phyloP scores from a whole-genome alignment of 2,113 vertebrate genomes.

The Ailuropoda melanoleuca region DNA sequence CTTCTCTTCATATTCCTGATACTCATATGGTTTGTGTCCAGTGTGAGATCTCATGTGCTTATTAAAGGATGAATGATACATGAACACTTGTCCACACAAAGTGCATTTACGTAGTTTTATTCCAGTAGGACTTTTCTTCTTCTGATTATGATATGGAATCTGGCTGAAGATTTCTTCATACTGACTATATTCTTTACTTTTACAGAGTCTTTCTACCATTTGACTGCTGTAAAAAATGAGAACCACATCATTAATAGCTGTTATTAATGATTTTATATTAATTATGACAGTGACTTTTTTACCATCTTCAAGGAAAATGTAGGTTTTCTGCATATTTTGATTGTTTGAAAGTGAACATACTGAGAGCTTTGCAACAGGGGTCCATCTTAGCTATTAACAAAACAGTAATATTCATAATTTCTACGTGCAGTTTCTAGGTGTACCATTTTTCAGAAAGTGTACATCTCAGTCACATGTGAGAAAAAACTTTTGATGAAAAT shows the following conservation, averaged over 20 bases:
- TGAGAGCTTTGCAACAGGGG: not conserved
- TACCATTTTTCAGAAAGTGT: not conserved
- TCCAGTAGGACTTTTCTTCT: conserved; percentile 37
- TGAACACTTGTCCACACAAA: conserved; percentile 45
- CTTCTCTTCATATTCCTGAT: conserved; percentile 12
- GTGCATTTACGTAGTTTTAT: conserved; percentile 9
- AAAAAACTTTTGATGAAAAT: not conserved
- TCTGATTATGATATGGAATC: not conserved
- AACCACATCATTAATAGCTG: not conserved
- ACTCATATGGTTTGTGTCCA: not conserved
- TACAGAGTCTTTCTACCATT: not conserved
- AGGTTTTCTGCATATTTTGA: not conserved
- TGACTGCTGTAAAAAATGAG: conserved; percentile 26
- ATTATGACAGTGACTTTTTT: not conserved
- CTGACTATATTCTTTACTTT: conserved; percentile 11
- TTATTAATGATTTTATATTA: not conserved
- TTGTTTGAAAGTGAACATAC: not conserved
- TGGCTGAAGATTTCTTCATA: not conserved
- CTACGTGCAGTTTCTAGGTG: not conserved
- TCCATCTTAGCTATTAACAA: not conserved
- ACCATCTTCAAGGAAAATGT: not conserved
- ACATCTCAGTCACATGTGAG: not conserved
- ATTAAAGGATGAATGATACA: not conserved
- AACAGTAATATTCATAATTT: not conserved
- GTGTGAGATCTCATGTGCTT: conserved; percentile 20